A percentile compares a stretch with the other conserved stretches of the same genome.
Conservation (phyloP, 2,113 vertebrate species). For the Odocoileus hemionus region DNA sequence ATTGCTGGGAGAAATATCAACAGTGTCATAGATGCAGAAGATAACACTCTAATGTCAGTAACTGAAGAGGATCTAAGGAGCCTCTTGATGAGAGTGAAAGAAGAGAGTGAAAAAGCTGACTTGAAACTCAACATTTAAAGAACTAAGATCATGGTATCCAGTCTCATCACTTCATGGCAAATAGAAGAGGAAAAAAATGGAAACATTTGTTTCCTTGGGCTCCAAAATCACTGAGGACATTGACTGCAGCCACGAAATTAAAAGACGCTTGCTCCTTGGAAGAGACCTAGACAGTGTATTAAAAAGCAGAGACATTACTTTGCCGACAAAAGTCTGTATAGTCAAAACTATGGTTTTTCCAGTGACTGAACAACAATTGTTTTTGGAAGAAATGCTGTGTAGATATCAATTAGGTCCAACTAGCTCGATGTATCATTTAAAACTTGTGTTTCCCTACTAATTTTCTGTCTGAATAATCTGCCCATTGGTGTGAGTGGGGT, state of each 20-base stretch:
- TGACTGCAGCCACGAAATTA: background rate
- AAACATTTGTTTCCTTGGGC: background rate
- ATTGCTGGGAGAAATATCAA: background rate
- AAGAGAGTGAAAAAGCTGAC: background rate
- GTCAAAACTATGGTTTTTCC: background rate
- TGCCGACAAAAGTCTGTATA: background rate
- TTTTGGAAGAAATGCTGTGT: background rate
- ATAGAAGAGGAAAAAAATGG: background rate
- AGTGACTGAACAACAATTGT: background rate
- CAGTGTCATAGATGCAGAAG: background rate
- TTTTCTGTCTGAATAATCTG: background rate
- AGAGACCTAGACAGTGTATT: background rate
- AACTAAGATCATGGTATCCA: background rate
- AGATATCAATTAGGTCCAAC: background rate
- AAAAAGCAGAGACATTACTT: background rate
- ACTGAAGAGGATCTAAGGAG: background rate
- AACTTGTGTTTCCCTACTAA: background rate
- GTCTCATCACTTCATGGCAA: background rate
- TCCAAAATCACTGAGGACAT: background rate
- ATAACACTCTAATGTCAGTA: background rate
- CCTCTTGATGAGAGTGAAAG: background rate
- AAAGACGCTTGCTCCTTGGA: background rate
- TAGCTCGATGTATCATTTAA: background rate
- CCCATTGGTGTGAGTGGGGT: background rate
- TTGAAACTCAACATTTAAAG: background rate